These are phyloP conservation scores for Amphipoea lucens DNA, from an alignment of 2,888 invertebrate species.

Conservation along the genomic window DNA sequence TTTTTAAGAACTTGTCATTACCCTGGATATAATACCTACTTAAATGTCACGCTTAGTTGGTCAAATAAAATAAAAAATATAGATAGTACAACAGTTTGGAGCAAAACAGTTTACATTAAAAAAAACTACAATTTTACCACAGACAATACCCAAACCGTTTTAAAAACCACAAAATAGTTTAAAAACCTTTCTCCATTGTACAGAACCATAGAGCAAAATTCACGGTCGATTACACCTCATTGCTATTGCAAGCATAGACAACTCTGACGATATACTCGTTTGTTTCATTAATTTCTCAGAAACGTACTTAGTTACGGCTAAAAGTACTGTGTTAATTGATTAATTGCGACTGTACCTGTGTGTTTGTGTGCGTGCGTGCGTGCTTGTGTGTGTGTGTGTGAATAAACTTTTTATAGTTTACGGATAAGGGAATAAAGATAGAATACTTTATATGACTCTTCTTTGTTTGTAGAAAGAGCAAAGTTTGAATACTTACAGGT, in stretches of 20 bases:
- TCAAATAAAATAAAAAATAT: not conserved
- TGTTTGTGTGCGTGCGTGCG: not conserved
- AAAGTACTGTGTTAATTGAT: constrained; percentile 65
- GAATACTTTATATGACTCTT: not conserved
- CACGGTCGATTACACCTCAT: constrained; percentile 41
- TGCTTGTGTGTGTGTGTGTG: not conserved
- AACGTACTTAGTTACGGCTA: constrained; percentile 28
- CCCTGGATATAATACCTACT: too few species aligned
- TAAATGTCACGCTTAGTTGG: too few species aligned
- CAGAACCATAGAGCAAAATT: constrained; percentile 53
- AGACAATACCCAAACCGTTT: not conserved
- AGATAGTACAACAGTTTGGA: not conserved
- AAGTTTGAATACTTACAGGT: too few species aligned
- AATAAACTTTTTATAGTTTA: constrained; percentile 23
- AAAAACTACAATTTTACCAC: not conserved
- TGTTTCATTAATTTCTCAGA: constrained; percentile 60
- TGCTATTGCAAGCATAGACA: constrained; percentile 27
- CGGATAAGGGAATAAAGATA: not conserved
- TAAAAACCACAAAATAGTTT: not conserved
- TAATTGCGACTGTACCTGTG: constrained; percentile 48
- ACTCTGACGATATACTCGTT: constrained; percentile 52
- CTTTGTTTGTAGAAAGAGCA: too few species aligned
- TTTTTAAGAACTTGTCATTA: too few species aligned
- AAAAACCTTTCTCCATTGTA: constrained; percentile 18
- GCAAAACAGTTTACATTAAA: not conserved